A percentile compares a stretch with the other conserved stretches of the same genome.
Conservation (phyloP, 1,140 invertebrate genomes). For the Orchesella cincta region DNA sequence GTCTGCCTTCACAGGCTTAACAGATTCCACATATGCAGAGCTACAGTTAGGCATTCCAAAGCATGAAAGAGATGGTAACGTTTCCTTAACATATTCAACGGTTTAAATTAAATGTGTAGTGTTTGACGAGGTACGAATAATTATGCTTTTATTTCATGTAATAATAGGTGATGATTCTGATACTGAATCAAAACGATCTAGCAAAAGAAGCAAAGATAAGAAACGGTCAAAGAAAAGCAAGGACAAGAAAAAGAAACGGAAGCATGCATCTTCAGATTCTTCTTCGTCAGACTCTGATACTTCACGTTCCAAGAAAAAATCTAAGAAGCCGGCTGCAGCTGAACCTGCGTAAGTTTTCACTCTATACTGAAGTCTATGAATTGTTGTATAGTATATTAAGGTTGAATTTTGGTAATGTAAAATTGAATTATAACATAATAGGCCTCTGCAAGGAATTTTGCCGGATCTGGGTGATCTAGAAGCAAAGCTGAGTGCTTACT, state of each 20-base stretch:
- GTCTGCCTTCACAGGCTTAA: conserved; percentile 31
- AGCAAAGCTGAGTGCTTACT: conserved; percentile 74
- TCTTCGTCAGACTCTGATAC: conserved; percentile 42
- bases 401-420: not conserved
- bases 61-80: not conserved
- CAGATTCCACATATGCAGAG: conserved; percentile 35
- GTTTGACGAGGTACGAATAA: no score
- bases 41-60: conserved; percentile 31
- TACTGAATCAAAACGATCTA: conserved; percentile 35
- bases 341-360: not conserved
- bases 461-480: conserved; percentile 74
- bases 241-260: conserved; percentile 44
- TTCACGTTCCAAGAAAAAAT: conserved; percentile 27
- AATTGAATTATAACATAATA: conserved; percentile 45
- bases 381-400: no score
- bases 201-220: conserved; percentile 42
- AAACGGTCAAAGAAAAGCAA: conserved; percentile 44
- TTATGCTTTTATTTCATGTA: not conserved
- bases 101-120: not conserved
- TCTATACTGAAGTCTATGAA: not conserved
- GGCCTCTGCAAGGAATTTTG: conserved; percentile 56
- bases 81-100: no score
- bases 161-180: conserved; percentile 41
- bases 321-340: conserved; percentile 21
- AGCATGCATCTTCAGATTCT: conserved; percentile 35